Conservation (phyloP, 2,888 invertebrate genomes). For the Tetranychus truncatus region DNA sequence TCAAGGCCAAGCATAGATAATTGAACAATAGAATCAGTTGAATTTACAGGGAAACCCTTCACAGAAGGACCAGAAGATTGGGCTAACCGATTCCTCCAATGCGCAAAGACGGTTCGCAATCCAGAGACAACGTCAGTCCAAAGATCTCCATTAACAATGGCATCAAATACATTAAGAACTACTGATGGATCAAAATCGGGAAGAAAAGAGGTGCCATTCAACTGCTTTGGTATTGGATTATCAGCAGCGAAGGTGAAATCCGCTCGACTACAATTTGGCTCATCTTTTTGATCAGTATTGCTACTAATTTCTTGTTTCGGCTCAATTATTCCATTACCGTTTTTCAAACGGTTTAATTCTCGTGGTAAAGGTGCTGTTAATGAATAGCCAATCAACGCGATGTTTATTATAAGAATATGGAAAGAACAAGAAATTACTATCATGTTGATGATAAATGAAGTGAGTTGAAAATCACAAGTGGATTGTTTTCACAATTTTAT, state of each 20-base stretch:
- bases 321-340: too few species aligned
- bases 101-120: neutral
- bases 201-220: neutral
- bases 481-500: too few species aligned
- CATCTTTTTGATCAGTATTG: neutral
- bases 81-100: neutral
- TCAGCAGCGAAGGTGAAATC: neutral
- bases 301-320: too few species aligned
- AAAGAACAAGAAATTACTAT: neutral
- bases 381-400: neutral
- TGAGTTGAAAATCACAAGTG: too few species aligned
- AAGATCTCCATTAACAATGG: constrained; percentile 2
- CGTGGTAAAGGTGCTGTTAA: neutral
- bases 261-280: neutral
- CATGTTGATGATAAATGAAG: too few species aligned
- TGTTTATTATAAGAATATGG: neutral
- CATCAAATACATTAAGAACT: neutral
- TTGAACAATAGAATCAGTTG: neutral
- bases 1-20: neutral
- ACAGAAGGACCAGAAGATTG: neutral
- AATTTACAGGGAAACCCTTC: neutral
- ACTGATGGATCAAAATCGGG: neutral
- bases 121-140: neutral
- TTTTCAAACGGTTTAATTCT: too few species aligned
- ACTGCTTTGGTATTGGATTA: neutral